These are phyloP conservation scores for Pristionchus pacificus DNA, from an alignment of 1,140 invertebrate species.

Conservation along the genomic window DNA sequence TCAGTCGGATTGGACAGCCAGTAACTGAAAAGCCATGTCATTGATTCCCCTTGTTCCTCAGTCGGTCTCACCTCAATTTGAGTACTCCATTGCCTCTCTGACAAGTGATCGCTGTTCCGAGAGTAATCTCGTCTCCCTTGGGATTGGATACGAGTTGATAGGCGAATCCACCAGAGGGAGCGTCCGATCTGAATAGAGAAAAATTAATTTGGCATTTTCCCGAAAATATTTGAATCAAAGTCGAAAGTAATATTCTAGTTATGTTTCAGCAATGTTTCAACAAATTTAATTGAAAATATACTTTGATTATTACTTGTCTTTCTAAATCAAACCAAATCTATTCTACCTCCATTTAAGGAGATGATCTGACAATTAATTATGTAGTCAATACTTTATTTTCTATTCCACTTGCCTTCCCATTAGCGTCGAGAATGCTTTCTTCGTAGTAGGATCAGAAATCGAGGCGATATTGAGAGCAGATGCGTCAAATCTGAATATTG, in stretches of 20 bases:
- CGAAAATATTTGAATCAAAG: constrained; percentile 1
- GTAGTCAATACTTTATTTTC: no score
- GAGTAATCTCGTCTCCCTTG: constrained; percentile 18
- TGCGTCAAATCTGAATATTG: no score
- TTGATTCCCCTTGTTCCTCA: background rate
- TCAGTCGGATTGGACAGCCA: constrained; percentile 20
- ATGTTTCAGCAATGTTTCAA: background rate
- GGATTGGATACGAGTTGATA: background rate
- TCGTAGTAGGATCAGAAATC: no score
- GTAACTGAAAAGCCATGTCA: constrained; percentile 18
- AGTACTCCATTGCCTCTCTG: constrained; percentile 30
- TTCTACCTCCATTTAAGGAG: no score
- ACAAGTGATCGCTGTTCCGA: constrained; percentile 24
- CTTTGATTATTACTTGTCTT: no score
- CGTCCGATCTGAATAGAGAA: constrained; percentile 10
- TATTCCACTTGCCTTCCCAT: no score
- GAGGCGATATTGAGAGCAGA: no score
- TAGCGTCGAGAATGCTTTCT: no score
- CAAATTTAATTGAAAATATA: background rate
- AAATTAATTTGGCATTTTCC: background rate
- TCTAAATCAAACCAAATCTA: no score
- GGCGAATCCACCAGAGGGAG: background rate
- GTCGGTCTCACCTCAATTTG: constrained; percentile 9
- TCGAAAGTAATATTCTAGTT: constrained; percentile 14
- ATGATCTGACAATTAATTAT: no score